These are phyloP conservation scores for Zaprionus camerounensis DNA, from an alignment of 1,140 invertebrate genomes.

Conservation along the genomic window DNA sequence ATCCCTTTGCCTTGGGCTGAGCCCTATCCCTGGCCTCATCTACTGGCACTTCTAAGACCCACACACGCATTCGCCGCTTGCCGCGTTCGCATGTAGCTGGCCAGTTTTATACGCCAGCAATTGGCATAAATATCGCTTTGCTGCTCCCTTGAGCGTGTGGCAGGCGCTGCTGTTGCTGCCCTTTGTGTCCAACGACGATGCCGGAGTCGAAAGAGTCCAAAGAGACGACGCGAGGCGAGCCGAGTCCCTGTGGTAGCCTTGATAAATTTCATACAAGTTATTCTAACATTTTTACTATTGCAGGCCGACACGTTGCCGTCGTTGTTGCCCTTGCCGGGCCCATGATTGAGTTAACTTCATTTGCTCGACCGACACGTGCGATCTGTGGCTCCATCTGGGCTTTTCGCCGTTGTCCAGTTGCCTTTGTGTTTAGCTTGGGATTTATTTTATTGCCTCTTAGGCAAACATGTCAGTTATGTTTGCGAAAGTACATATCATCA, in stretches of 20 bases:
- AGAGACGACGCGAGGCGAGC: background rate
- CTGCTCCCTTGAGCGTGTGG: constrained; percentile 70
- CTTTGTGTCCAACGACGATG: constrained; percentile 28
- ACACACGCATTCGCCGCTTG: constrained; percentile 55
- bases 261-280: constrained; percentile 78
- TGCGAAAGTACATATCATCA: constrained; percentile 82
- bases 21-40: constrained; percentile 40
- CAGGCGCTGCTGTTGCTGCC: constrained; percentile 40
- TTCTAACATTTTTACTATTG: constrained; percentile 80
- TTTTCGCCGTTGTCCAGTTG: constrained; percentile 40
- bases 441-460: constrained; percentile 80
- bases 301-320: constrained; percentile 43
- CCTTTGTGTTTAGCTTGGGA: constrained; percentile 57
- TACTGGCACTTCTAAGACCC: constrained; percentile 77
- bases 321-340: constrained; percentile 37
- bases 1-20: constrained; percentile 9
- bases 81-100: constrained; percentile 46
- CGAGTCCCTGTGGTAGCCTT: constrained; percentile 50
- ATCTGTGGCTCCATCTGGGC: constrained; percentile 13
- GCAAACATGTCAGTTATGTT: constrained; percentile 82
- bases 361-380: constrained; percentile 70
- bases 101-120: constrained; percentile 65
- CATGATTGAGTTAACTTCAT: constrained; percentile 81
- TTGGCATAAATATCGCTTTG: constrained; percentile 82
- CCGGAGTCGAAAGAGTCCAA: constrained; percentile 16